Base-by-base conservation (phyloP, 2,113 vertebrate genomes). In the Deroptyus accipitrinus region DNA sequence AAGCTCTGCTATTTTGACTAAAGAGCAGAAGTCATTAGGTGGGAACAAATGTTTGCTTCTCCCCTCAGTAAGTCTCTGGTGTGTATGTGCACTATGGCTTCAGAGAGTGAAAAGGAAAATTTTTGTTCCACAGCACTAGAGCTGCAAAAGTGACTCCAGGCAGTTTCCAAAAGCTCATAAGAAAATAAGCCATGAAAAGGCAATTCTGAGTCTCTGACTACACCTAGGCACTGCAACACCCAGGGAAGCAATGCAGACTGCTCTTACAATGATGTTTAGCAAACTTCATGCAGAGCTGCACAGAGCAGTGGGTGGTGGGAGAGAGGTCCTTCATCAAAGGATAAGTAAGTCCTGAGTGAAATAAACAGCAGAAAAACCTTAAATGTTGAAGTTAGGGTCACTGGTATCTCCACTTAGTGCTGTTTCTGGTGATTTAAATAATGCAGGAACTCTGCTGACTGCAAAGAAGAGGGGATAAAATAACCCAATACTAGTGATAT, bases 241-340 rank as follows among this genome's bases (percentile, higher is more conserved):
- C 48, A 23, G 17, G n/a, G 63, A 18, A 72, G 59, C 2, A 20
- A 41, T 0, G 3, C 18, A 27, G 75, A 64, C 23, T 48, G n/a
- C 18, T 39, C 11, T 11, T n/a, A 11, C 0, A 7, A 2, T 22
- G 66, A 6, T 6, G 2, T 16, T 52, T n/a, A 16, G 28, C 35
- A 69, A 24, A 52, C 20, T 20, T n/a, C 24, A 7, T 8, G 20
- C 3, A 5, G 59, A 20, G 37, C 11, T n/a, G 11, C 9, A 6
- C 25, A 6, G 52, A 33, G 20, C 35, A 20, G 18, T 0, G 1
- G 24, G 12, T 22, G 33, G 15, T 11, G 8, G 54, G 54, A 77
- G 64, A 41, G 13, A 0, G 1, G 39, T 33, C 13, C 23, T 62
- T 54, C 17, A 9, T 24, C 33, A 17, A 39, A 64, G 44, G 4